These are phyloP conservation scores for Halcyon badia DNA, from an alignment of 2,797 vertebrate genomes.

Conservation along the genomic window DNA sequence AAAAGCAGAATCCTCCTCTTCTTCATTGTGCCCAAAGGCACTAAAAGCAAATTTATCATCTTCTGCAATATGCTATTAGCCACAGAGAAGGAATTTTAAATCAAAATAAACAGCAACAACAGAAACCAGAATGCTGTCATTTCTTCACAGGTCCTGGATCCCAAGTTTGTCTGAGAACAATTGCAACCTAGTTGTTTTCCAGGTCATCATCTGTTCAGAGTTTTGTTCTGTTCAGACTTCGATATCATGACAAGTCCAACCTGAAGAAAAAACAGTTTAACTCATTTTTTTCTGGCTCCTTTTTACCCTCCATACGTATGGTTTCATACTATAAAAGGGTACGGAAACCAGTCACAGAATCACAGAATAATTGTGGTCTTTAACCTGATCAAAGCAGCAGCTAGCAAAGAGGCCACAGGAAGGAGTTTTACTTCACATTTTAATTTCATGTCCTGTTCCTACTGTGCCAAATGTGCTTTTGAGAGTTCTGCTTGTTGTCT, in stretches of 20 bases:
- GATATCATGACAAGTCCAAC: background rate
- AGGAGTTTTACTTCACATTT: background rate
- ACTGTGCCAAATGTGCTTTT: background rate
- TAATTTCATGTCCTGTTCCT: background rate
- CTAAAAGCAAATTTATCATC: background rate
- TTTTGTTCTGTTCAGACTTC: background rate
- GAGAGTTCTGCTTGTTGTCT: background rate
- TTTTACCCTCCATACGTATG: background rate
- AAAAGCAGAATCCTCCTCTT: background rate
- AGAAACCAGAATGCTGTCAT: background rate
- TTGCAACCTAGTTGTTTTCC: background rate
- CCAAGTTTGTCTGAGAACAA: background rate
- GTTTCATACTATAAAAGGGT: background rate
- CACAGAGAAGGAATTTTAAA: background rate
- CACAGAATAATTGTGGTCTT: background rate
- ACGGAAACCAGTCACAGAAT: background rate
- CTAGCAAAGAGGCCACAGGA: background rate
- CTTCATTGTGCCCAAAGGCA: background rate
- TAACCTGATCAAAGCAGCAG: background rate
- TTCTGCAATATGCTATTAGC: background rate
- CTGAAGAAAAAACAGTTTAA: background rate
- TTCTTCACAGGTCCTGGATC: background rate
- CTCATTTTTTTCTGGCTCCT: background rate
- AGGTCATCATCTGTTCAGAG: conserved; percentile 1
- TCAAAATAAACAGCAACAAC: background rate